These are phyloP conservation scores for Pantherophis guttatus DNA, from an alignment of 2,113 vertebrate species.

Conservation along the genomic window DNA sequence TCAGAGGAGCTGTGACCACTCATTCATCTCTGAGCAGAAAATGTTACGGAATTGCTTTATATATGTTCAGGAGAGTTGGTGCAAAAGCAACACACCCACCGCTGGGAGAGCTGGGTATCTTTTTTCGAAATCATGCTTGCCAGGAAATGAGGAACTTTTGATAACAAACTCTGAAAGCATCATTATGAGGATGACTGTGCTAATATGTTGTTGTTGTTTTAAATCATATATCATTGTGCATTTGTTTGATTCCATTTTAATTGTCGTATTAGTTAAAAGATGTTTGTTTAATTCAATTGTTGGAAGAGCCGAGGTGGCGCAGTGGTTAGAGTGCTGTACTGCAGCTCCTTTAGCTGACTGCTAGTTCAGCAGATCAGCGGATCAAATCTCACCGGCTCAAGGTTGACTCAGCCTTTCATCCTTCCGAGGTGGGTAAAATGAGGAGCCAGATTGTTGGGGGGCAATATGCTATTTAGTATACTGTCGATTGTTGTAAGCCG, in stretches of 20 bases:
- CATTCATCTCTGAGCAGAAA: background rate
- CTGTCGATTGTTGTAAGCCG: no score
- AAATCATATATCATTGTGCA: background rate
- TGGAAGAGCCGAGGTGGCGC: background rate
- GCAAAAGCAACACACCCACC: background rate
- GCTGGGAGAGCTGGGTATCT: no score
- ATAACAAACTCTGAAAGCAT: background rate
- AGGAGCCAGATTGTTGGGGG: no score
- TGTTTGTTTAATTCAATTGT: background rate
- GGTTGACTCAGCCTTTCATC: no score
- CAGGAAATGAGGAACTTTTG: background rate
- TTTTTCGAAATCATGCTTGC: background rate
- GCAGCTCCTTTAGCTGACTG: no score
- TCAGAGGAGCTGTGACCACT: background rate
- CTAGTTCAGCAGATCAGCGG: no score
- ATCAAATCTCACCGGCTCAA: no score
- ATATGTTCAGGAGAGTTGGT: background rate
- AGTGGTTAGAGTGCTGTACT: no score
- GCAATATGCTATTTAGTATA: no score
- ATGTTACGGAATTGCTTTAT: background rate
- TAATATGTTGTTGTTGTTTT: no score
- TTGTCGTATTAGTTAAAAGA: constrained; percentile 2
- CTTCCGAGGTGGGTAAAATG: no score
- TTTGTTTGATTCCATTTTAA: background rate
- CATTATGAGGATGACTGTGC: background rate